Evolutionary conservation across 2,797 vertebrate species (phyloP), one percentile per base, ranked within the genome.

Genomic region (Argya squamiceps): DNA sequence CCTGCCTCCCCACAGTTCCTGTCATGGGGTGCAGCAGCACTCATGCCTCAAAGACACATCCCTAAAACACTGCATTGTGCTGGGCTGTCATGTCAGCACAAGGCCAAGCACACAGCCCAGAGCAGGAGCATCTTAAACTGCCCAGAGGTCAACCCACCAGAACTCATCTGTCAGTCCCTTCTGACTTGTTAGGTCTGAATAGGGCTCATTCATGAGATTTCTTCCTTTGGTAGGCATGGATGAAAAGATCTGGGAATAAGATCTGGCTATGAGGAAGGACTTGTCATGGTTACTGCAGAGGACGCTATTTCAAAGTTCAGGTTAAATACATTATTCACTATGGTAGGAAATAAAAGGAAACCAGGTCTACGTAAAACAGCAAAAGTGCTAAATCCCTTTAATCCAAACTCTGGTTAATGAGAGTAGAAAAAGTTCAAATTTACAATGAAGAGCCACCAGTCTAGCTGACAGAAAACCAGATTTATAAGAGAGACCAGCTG

Each of bases 1-100:
- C 10, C 59, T 60, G 46, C 53, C 70, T 37, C 24, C n/a, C 27
- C 32, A 27, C 56, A 47, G 78, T 41, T 37, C 46, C 63, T 37
- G 43, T 10, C 49, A 21, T 8, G 1, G 41, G 16, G 3, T 30
- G 58, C 43, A 58, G 62, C 41, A 79, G 58, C 32, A 34, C 15
- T 37, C 0, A 0, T 8, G 36, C 30, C 65, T 49, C 37, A 30
- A 22, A 71, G 27, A 43, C 0, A 2, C 0, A 0, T 26, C 32
- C 64, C 53, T 49, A 36, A 71, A 86, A 36, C 41, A 3, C 3
- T 13, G 24, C 46, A 2, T 5, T 37, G 52, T 39, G 69, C 73
- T 4, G 64, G 19, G 20, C 27, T 65, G 27, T 7, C 58, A 21
- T 0, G 0, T 14, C 62, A 46, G 41, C 62, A 74, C 34, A 6